A percentile compares a stretch with the other conserved stretches of the same genome.
Evolutionary conservation across 2,113 vertebrate species (phyloP).

Genomic region (Malurus cyaneus): DNA sequence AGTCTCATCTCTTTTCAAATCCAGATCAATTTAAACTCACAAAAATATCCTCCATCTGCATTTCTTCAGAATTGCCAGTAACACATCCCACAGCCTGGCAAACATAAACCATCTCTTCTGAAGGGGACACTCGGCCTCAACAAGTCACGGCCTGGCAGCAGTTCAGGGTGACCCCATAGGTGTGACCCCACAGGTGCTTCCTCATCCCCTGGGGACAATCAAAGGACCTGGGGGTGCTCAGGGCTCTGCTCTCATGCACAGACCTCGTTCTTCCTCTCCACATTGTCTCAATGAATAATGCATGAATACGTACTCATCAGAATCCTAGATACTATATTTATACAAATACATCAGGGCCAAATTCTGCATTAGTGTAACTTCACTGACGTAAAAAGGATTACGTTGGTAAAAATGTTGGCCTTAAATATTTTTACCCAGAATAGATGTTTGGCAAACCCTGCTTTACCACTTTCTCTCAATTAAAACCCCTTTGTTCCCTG

Average conservation of each 20-base stretch:
- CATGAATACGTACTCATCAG: neutral
- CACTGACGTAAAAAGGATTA: neutral
- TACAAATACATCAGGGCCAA: slow-evolving; percentile 1
- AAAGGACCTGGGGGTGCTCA: neutral
- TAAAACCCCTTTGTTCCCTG: neutral
- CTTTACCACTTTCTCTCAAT: neutral
- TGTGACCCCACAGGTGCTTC: neutral
- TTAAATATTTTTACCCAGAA: slow-evolving; percentile 14
- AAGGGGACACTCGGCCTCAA: neutral
- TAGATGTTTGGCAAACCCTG: neutral
- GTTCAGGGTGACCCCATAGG: neutral
- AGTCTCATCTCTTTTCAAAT: neutral
- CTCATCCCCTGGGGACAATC: neutral
- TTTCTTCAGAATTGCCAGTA: neutral
- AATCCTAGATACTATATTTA: slow-evolving; percentile 27
- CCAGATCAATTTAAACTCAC: neutral
- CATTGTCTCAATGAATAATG: slow-evolving; percentile 5
- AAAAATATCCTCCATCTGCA: neutral
- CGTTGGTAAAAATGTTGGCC: neutral
- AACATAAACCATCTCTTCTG: neutral
- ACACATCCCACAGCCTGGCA: neutral
- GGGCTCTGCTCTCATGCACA: neutral
- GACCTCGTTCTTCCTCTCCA: neutral
- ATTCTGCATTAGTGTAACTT: slow-evolving; percentile 5
- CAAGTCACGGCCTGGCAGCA: neutral